Base-by-base conservation (phyloP, 2,797 vertebrate genomes). In the Echeneis naucrates region DNA sequence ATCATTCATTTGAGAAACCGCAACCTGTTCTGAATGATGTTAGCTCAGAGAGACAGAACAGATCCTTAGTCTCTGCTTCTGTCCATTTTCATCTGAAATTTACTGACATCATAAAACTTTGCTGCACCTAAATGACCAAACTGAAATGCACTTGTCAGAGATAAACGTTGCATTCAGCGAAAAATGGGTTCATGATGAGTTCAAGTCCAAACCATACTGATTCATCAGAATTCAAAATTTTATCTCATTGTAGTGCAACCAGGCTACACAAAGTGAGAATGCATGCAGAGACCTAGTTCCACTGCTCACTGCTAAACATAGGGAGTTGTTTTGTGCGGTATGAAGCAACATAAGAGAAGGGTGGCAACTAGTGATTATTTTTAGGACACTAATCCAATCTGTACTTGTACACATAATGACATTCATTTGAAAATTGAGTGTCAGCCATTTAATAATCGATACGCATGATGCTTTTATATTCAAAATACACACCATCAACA, bases 1-100 rank as follows among this genome's bases (percentile, higher is more conserved):
- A 40, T 58, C 6, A 21, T 40, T 53, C 23, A 38, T 61, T 61
- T 16, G 47, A 75, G 70, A 40, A 42, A 57, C 23, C 38, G 53
- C 21, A 55, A 51, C 24, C 32, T 14, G 14, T 42, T 71, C 24
- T 53, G 1, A 65, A 47, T 8, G 52, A 73, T 30, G 51, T n/a
- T 33, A 23, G 47, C 60, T 69, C 42, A 13, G n/a, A 75, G 19
- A 53, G 51, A 45, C 8, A 9, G 23, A 4, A 2, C 17, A 2
- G 11, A 21, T 30, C 40, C 62, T 51, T 45, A n/a, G 56, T 63
- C 51, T 62, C 71, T 44, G 71, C 51, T 61, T 71, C 48, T 52
- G 40, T 75, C 37, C 45, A 47, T 54, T 66, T 69, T 38, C 24
- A 66, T 30, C 44, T 69, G 27, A 66, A 73, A 77, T 12, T 4